Evolutionary conservation across 2,888 invertebrate species (phyloP).

Genomic region (Drosophila multiciliata): DNA sequence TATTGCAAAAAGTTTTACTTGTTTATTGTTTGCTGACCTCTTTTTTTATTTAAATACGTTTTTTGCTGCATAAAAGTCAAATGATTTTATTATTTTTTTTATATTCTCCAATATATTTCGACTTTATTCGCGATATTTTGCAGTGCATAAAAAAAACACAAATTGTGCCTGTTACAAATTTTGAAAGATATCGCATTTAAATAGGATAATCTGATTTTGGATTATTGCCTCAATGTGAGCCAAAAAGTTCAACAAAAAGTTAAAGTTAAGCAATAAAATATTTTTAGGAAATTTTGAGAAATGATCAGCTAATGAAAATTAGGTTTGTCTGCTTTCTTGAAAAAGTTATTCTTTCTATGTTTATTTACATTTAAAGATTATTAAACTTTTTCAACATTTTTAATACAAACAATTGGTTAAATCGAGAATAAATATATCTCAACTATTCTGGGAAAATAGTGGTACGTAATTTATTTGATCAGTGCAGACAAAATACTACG

Average conservation of each 20-base stretch:
- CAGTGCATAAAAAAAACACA: neutral
- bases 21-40: neutral
- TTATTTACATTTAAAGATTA: neutral
- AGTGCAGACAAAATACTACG: neutral
- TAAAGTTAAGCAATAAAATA: neutral
- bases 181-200: neutral
- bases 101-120: neutral
- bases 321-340: neutral
- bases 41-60: neutral
- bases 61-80: neutral
- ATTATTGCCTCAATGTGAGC: neutral
- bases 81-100: neutral
- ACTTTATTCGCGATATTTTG: neutral
- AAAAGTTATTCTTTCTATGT: neutral
- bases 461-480: neutral
- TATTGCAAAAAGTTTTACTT: conserved; percentile 22
- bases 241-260: neutral
- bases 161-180: neutral
- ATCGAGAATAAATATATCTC: neutral
- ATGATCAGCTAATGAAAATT: neutral
- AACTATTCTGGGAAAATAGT: neutral
- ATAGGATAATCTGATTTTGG: neutral
- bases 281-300: neutral
- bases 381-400: neutral
- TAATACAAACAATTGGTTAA: neutral